Evolutionary conservation across 2,888 invertebrate species (phyloP).

Genomic region (Papilio protenor): DNA sequence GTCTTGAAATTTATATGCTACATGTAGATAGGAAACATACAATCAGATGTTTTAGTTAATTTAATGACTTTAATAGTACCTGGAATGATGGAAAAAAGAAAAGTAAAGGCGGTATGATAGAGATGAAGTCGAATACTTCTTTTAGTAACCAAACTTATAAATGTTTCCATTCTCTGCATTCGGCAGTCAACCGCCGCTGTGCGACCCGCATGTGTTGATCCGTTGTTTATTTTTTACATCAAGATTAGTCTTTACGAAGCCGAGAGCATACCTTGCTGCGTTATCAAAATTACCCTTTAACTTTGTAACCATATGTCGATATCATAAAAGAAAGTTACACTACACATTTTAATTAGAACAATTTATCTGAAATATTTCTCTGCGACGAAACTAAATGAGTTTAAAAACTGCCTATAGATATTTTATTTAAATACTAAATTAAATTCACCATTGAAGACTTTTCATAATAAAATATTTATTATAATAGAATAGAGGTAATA

Average conservation of each 20-base stretch:
- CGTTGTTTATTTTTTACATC: slow-evolving; percentile 62
- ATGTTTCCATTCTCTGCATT: slow-evolving; percentile 57
- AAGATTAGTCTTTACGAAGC: slow-evolving; percentile 55
- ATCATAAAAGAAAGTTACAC: slow-evolving; percentile 22
- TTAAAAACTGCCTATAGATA: background rate
- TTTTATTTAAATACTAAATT: background rate
- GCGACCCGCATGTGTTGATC: slow-evolving; percentile 59
- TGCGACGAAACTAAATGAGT: too few species aligned
- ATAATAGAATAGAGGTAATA: too few species aligned
- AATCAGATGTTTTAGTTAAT: background rate
- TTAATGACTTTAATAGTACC: too few species aligned
- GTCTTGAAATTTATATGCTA: background rate
- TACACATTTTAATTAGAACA: slow-evolving; percentile 10
- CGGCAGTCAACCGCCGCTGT: slow-evolving; percentile 58
- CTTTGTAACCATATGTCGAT: slow-evolving; percentile 28
- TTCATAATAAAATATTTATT: background rate
- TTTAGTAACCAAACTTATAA: slow-evolving; percentile 45
- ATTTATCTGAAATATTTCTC: background rate
- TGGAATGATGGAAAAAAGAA: background rate
- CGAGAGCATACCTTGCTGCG: slow-evolving; percentile 20
- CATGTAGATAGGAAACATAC: background rate
- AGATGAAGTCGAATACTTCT: background rate
- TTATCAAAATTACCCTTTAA: slow-evolving; percentile 34
- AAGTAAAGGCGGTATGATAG: background rate
- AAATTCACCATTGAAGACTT: background rate